phyloP scores from a whole-genome alignment of 2,797 vertebrate genomes.

The Sebastolobus alascanus region DNA sequence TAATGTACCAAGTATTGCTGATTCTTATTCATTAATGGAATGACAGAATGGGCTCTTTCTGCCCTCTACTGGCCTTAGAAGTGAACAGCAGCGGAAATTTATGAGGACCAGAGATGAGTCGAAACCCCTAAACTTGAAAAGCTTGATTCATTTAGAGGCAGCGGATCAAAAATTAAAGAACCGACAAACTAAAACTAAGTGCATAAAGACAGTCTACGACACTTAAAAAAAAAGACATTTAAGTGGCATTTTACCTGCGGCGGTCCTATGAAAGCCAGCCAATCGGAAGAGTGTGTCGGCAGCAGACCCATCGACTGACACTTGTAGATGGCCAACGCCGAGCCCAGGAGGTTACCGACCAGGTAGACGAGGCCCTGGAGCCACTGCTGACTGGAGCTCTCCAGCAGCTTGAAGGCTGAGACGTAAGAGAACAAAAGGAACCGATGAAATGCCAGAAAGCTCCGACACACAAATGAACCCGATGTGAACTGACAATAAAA shows the following conservation, averaged over 20 bases:
- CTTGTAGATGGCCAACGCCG: conserved; percentile 96
- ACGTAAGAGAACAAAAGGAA: not conserved
- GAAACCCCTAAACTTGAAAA: not conserved
- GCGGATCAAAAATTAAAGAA: not conserved
- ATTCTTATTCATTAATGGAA: not conserved
- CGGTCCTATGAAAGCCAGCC: conserved; percentile 96
- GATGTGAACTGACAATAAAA: no score
- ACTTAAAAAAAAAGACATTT: not conserved
- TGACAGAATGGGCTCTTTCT: not conserved
- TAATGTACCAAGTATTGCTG: no score
- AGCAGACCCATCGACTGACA: conserved; percentile 98
- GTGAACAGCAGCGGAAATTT: not conserved
- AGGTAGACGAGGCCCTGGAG: conserved; percentile 96
- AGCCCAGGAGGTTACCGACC: conserved; percentile 93
- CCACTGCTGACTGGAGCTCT: conserved; percentile 97
- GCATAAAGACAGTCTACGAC: not conserved
- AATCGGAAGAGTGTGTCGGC: conserved; percentile 96
- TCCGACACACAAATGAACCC: no score
- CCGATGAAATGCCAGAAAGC: not conserved
- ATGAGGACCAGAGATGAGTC: not conserved
- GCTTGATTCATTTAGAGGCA: not conserved
- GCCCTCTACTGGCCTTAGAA: conserved; percentile 28
- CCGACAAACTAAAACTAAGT: no score
- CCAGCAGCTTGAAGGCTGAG: conserved; percentile 95
- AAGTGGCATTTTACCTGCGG: conserved; percentile 87